Evolutionary conservation across 92 coral and sea anemone species (phyloP), one percentile per base, ranked within the genome.

Genomic region (Blastomussa wellsi): DNA sequence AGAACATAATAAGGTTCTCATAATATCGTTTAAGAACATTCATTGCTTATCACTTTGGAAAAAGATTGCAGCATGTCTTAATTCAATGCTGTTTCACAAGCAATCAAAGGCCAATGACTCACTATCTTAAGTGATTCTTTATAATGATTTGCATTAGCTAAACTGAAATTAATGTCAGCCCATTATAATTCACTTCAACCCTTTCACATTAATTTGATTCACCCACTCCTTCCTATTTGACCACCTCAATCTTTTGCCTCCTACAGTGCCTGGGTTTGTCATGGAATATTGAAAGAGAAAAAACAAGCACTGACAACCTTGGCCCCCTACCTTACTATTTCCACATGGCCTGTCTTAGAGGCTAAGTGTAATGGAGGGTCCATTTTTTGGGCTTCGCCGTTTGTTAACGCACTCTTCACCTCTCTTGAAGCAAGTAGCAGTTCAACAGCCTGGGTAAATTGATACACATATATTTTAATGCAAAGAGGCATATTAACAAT

Each of bases 361-460:
- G 99, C 95, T 76, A 93, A 70, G 84, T 97, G 99, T 17, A 97
- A 79, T 17, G 99, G 99, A 4, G 99, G 98, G 48, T 90, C 97
- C 26, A 92, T 92, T 44, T 84, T 88, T 5, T 60, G 82, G 28
- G 92, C 91, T 49, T 84, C 87, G 39, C 95, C 95, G 37, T 83
- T 90, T 33, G 87, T 67, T 44, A 90, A 86, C 41, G 91, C 70
- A 80, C 87, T 93, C 24, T 69, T 69, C 15, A 91, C 88, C 74
- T 92, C 93, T 74, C 89, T 92, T 49, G 87, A 87, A 47, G 84
- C 89, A 35, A 96, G 90, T 28, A 96, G 82, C 41, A 91, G 77
- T 36, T 95, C 93, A 20, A 96, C 93, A 80, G 93, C 95, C 99
- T 96, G 52, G 8, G 20, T 3, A 24, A 37, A 88, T 74, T 4